Percentiles rank a stretch among this genome's conserved stretches.
These are phyloP conservation scores for Mustelus asterias DNA, from an alignment of 2,113 vertebrate genomes.

Conservation along the genomic window DNA sequence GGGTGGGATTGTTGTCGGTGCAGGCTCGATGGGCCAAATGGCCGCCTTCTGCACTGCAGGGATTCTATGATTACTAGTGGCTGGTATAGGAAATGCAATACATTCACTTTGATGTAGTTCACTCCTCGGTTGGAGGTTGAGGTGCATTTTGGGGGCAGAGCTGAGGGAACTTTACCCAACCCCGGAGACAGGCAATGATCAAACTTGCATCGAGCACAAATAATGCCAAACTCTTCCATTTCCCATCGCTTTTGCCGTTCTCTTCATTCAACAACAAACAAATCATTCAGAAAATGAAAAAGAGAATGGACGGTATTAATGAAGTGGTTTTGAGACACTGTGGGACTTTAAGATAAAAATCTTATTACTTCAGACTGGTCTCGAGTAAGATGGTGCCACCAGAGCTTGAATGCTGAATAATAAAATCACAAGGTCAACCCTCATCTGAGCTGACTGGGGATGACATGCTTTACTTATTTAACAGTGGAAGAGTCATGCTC, in stretches of 20 bases:
- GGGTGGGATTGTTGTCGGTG: no score
- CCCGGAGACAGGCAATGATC: neutral
- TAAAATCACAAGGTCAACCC: neutral
- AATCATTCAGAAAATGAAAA: neutral
- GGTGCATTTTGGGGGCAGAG: neutral
- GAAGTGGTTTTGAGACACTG: neutral
- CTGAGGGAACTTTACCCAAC: neutral
- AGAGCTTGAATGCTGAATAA: neutral
- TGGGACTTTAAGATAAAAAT: neutral
- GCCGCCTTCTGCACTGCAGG: no score
- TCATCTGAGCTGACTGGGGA: neutral
- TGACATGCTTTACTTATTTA: neutral
- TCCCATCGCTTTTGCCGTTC: neutral
- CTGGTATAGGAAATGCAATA: neutral
- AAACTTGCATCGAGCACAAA: neutral
- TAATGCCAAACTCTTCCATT: neutral
- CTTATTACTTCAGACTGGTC: neutral
- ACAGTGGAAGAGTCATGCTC: neutral
- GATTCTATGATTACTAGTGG: neutral
- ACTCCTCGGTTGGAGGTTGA: neutral
- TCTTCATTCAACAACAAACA: neutral
- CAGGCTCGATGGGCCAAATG: no score
- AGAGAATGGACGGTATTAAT: neutral
- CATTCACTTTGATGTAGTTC: neutral
- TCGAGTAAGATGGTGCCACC: neutral